Percentiles rank a stretch among this genome's conserved stretches.
Conservation (phyloP, 2,888 invertebrate species). For the Amiota mariae region DNA sequence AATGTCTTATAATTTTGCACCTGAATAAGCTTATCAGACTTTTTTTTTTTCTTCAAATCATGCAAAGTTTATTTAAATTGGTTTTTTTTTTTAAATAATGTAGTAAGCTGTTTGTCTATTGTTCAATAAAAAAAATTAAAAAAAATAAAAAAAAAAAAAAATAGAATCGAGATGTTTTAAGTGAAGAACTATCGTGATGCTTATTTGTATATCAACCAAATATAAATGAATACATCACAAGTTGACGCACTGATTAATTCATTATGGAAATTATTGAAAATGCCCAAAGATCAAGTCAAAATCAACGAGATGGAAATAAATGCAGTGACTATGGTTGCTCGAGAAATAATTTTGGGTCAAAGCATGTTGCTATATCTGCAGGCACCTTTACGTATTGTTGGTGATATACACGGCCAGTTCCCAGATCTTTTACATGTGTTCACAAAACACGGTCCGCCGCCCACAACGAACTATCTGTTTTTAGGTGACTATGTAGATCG, state of each 20-base stretch:
- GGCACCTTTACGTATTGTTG: constrained; percentile 41
- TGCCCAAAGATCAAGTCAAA: too few species aligned
- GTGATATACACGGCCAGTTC: constrained; percentile 47
- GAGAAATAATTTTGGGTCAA: constrained; percentile 45
- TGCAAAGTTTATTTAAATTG: too few species aligned
- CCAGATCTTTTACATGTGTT: constrained; percentile 41
- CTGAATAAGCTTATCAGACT: too few species aligned
- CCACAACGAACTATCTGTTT: constrained; percentile 37
- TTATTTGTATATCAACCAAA: too few species aligned
- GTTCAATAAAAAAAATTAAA: neutral
- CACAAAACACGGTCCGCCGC: constrained; percentile 38
- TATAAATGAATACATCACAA: too few species aligned
- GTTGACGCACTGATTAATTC: too few species aligned
- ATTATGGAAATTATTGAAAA: too few species aligned
- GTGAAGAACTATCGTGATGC: too few species aligned
- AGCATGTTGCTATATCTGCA: constrained; percentile 44
- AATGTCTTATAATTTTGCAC: too few species aligned
- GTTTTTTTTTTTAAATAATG: neutral
- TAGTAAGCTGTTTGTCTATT: too few species aligned
- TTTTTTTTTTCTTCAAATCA: too few species aligned
- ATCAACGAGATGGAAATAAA: constrained; percentile 42
- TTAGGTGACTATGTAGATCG: constrained; percentile 51
- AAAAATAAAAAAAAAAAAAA: neutral
- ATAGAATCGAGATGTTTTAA: neutral
- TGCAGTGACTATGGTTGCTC: constrained; percentile 40